Conservation (phyloP, 2,113 vertebrate genomes). For the Arvicanthis niloticus region DNA sequence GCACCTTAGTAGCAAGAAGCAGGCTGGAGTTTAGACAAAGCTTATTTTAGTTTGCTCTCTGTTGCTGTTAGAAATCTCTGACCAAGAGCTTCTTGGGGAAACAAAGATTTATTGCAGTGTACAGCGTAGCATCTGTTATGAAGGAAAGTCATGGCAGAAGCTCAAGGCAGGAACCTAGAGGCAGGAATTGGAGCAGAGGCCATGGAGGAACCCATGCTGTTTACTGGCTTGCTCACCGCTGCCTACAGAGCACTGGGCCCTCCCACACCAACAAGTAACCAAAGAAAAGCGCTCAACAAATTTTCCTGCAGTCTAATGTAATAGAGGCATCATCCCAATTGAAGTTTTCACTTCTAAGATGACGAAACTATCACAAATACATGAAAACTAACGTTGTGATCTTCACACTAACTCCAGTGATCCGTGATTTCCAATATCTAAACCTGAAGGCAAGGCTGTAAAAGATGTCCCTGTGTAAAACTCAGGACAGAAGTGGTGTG, state of each 20-base stretch:
- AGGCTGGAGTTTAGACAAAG: neutral
- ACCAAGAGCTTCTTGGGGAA: neutral
- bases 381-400: neutral
- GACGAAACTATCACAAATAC: neutral
- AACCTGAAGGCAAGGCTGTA: neutral
- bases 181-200: neutral
- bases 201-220: neutral
- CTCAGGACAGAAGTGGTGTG: neutral
- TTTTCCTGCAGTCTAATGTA: neutral
- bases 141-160: neutral
- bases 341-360: neutral
- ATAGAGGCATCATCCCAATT: neutral
- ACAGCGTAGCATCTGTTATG: neutral
- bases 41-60: neutral
- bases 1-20: neutral
- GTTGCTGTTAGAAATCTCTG: neutral
- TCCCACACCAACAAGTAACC: neutral
- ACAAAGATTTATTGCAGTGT: neutral
- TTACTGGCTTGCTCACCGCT: neutral
- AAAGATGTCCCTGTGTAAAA: neutral
- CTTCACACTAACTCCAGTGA: neutral
- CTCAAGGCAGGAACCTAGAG: neutral
- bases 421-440: neutral
- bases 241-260: neutral
- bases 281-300: neutral